Conservation (phyloP, 2,888 invertebrate genomes). For the Ophonus ardosiacus region DNA sequence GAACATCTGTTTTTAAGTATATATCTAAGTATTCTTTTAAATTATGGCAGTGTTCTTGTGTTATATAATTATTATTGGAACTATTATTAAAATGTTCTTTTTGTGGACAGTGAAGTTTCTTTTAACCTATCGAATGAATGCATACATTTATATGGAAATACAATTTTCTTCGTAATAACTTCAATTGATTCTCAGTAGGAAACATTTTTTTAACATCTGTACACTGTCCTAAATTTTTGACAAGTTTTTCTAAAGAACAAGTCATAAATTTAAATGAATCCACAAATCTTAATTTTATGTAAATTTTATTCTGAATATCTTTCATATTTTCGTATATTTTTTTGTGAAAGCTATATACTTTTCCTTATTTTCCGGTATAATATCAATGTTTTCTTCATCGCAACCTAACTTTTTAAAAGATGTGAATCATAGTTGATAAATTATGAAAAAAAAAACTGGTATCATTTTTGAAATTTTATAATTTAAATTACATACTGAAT, state of each 20-base stretch:
- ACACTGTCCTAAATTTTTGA: not conserved
- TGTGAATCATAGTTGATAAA: no score
- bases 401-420: no score
- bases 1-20: constrained; percentile 68
- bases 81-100: not conserved
- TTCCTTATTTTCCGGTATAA: no score
- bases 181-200: not conserved
- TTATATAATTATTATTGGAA: not conserved
- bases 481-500: no score
- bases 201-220: not conserved
- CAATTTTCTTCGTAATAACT: not conserved
- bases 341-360: constrained; percentile 11
- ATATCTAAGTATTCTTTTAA: constrained; percentile 68
- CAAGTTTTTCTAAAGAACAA: not conserved
- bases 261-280: constrained; percentile 4
- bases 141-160: constrained; percentile 8
- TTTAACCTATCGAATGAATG: not conserved
- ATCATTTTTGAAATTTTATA: not conserved
- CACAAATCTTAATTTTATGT: not conserved
- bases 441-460: not conserved
- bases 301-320: not conserved
- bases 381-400: constrained; percentile 2
- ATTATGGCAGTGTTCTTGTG: constrained; percentile 60
- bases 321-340: not conserved
- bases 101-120: not conserved